phyloP scores from a whole-genome alignment of 2,113 vertebrate genomes.

The Phainopepla nitens region DNA sequence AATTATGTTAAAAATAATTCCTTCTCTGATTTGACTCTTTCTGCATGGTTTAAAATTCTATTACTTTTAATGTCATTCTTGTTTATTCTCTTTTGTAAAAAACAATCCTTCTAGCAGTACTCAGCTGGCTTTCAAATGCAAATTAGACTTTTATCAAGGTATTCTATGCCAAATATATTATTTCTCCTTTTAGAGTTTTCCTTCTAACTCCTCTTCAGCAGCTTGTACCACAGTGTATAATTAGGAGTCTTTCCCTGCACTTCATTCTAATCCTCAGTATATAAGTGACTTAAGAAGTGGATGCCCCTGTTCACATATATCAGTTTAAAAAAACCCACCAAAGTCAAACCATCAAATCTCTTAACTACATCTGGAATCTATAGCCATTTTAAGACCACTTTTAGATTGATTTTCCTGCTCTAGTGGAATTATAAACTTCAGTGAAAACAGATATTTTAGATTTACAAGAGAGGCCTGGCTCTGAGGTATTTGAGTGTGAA shows the following conservation, averaged over 20 bases:
- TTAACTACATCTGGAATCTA: neutral
- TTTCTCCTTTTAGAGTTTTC: neutral
- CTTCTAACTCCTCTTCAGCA: neutral
- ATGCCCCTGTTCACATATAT: neutral
- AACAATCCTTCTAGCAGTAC: neutral
- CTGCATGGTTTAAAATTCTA: neutral
- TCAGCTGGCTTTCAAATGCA: slow-evolving; percentile 5
- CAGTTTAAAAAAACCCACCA: neutral
- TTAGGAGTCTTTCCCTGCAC: neutral
- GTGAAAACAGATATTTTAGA: neutral
- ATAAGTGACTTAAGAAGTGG: neutral
- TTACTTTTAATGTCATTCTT: neutral
- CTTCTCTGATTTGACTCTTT: neutral
- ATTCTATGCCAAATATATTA: neutral
- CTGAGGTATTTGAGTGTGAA: neutral
- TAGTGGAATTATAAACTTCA: neutral
- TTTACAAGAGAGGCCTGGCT: neutral
- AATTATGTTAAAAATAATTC: neutral
- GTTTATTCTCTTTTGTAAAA: neutral
- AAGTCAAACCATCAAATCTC: neutral
- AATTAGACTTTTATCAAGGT: neutral
- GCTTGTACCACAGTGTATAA: neutral
- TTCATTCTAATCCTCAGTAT: neutral
- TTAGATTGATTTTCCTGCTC: neutral
- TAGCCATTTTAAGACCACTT: neutral